Evolutionary conservation across 2,888 invertebrate genomes (phyloP), one percentile per base, ranked within the genome.

Genomic region (Leptinotarsa juncta): DNA sequence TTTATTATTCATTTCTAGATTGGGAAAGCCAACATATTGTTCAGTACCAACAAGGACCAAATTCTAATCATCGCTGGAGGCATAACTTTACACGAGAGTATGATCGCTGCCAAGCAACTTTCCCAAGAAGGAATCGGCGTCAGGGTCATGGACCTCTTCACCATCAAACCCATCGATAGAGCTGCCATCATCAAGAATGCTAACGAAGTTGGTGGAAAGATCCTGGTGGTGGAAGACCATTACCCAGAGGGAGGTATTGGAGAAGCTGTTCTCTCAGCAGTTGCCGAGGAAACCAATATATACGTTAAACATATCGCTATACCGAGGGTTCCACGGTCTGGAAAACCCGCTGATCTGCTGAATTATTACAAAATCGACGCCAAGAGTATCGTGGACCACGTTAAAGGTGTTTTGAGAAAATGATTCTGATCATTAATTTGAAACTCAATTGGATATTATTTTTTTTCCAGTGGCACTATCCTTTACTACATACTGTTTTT

Each of bases 211-310:
- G 94, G 93, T 2, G 96, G 96, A 0, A 90, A 92, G 12, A 91
- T 99, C 71, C 87, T 99, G 70, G 96, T 97, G 26, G 96, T 97
- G 0, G 99, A 99, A 88, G 99, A 99, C 87, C 99, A 99, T 88
- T 98, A 98, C 87, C 92, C 94, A 78, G 95, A 95, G 87, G 97
- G 98, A 77, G 98, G 98, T 67, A 86, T 99, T 70, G 99, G 98
- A 76, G 98, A 98, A 85, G 97, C 98, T 16, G 97, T 98, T 18
- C 87, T 93, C 15, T 92, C 94, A 0, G 96, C 94, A 10, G 89
- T 97, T 72, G 91, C 95, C 3, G 89, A 91, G 80, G 91, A 93
- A 82, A 91, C 91, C 1, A 91, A 93, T 84, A 90, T 94, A 67
- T 84, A 91, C 2, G 92, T 96, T 71, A 92, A 92, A 82, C 94